Evolutionary conservation across 2,113 vertebrate species (phyloP).

Genomic region (Eretmochelys imbricata): DNA sequence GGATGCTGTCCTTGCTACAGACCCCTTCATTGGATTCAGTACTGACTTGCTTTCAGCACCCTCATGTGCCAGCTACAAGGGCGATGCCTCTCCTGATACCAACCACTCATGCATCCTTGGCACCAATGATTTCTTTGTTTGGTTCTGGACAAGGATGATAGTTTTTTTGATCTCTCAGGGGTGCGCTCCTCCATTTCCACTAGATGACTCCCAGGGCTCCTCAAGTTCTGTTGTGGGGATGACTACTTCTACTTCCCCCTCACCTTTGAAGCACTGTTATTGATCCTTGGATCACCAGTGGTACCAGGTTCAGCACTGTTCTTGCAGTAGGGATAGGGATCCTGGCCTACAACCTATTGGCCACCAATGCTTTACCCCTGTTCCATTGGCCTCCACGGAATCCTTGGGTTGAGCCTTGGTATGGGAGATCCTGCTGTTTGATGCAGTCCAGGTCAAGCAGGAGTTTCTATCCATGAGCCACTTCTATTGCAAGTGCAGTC

Average conservation of each 20-base stretch:
- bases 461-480: background rate
- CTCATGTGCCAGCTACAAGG: background rate
- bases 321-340: background rate
- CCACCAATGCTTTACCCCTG: too few relatives aligned
- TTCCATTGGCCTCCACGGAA: too few relatives aligned
- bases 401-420: background rate
- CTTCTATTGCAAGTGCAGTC: background rate
- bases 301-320: background rate
- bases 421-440: background rate
- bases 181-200: background rate
- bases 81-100: background rate
- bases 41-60: background rate
- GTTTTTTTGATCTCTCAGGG: too few relatives aligned
- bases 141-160: background rate
- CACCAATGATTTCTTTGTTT: background rate
- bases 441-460: background rate
- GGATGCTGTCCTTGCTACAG: background rate
- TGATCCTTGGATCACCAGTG: background rate
- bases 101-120: background rate
- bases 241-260: background rate
- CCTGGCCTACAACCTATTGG: background rate
- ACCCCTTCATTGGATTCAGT: background rate
- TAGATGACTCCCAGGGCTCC: background rate
- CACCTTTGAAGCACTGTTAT: background rate
- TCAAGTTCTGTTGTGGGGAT: background rate